Percentiles rank a stretch among this genome's conserved stretches.
phyloP scores from a whole-genome alignment of 2,888 invertebrate species.

The Cosmorhoe ocellata region DNA sequence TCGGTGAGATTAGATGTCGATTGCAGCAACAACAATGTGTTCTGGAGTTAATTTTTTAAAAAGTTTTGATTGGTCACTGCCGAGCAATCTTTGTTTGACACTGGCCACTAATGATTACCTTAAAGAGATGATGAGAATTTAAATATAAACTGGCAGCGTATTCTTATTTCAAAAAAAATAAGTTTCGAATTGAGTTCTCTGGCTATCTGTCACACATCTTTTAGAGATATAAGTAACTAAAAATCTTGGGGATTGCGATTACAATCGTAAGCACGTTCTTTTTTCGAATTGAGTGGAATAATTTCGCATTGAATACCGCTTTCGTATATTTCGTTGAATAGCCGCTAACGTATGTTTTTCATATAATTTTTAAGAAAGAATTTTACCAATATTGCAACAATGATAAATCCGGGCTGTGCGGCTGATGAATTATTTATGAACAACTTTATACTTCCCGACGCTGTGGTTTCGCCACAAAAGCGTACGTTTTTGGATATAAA shows the following conservation, averaged over 20 bases:
- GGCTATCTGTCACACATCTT: too few species aligned
- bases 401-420: constrained; percentile 46
- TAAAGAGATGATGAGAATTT: constrained; percentile 38
- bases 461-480: constrained; percentile 56
- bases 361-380: constrained; percentile 30
- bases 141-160: too few species aligned
- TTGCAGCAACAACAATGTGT: constrained; percentile 47
- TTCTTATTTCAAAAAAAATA: too few species aligned
- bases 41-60: constrained; percentile 47
- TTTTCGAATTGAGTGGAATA: too few species aligned
- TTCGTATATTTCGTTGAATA: constrained; percentile 9
- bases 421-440: constrained; percentile 73
- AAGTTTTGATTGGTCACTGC: constrained; percentile 41
- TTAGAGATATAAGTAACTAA: too few species aligned
- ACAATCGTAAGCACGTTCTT: too few species aligned
- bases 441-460: constrained; percentile 68
- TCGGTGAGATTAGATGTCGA: constrained; percentile 54
- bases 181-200: too few species aligned
- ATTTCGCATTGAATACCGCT: neutral
- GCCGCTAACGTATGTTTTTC: neutral
- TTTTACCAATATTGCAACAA: constrained; percentile 49
- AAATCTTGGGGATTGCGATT: too few species aligned
- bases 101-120: constrained; percentile 49
- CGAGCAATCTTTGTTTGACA: constrained; percentile 32
- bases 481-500: constrained; percentile 69